Evolutionary conservation across 2,797 vertebrate genomes (phyloP), one percentile per base, ranked within the genome.

Genomic region (Pseudotriccus pelzelni): DNA sequence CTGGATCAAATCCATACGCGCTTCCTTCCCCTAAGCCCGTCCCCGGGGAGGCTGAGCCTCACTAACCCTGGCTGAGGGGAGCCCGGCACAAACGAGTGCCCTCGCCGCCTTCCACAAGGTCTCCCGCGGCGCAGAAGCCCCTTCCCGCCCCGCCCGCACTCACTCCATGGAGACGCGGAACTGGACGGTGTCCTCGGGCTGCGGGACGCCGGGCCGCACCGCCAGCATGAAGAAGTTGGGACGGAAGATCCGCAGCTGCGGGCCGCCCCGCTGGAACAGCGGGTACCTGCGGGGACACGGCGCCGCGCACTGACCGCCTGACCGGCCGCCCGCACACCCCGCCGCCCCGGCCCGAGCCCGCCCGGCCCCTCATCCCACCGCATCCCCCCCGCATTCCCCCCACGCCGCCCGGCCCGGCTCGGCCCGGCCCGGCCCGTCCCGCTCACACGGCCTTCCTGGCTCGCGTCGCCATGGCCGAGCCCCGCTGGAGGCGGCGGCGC

Each of bases 141-240:
- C 30, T 12, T 49, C 19, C 43, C 37, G 25, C 80, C 58, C n/a
- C 14, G 13, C 50, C 69, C 44, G 64, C 44, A 98, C 99, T 99
- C 98, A 99, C 99, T 98, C 98, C 98, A 99, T 97, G n/a, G 99
- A 98, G 87, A 99, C 96, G 58, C 98, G 98, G 97, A 99, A 99
- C 97, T 99, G 99, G 84, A 98, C 99, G 0, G 98, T 99, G 86
- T 99, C 99, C 59, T 98, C 97, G 3, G 99, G 99, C 96, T 98
- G 98, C 39, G 98, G 98, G 59, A 97, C 98, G n/a, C 99, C 99
- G 1, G 99, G 99, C 96, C 98, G 98, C 96, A 99, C 99, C 50
- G 99, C 96, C 14, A 97, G 98, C 94, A 99, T 96, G 96, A 97
- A 98, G 97, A 99, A 99, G 94, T 98, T 98, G 41, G 99, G 99